These are phyloP conservation scores for Carlito syrichta DNA, from an alignment of 2,113 vertebrate genomes.

Conservation along the genomic window DNA sequence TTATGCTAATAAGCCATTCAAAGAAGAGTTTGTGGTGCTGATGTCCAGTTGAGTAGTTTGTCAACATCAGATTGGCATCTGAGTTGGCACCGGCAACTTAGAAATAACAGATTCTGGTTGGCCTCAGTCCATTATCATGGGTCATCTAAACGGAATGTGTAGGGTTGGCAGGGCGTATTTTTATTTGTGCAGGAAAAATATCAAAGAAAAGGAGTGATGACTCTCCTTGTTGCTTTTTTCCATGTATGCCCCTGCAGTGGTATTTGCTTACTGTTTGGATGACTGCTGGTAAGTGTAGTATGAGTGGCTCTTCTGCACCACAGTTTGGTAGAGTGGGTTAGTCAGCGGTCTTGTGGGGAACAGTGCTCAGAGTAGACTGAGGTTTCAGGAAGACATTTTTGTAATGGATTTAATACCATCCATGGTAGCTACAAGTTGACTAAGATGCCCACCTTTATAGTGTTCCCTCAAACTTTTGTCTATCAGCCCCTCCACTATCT, in stretches of 20 bases:
- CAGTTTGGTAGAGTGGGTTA: too few species aligned
- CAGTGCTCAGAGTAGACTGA: background rate
- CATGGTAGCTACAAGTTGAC: background rate
- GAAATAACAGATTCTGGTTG: background rate
- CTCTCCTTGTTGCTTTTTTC: background rate
- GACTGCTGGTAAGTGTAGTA: too few species aligned
- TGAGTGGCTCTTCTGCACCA: background rate
- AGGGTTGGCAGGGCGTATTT: background rate
- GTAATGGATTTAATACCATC: background rate
- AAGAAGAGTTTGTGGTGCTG: background rate
- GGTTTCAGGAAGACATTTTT: background rate
- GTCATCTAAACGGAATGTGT: background rate
- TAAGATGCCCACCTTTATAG: background rate
- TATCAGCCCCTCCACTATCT: background rate
- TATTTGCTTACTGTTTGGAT: background rate
- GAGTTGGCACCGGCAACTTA: background rate
- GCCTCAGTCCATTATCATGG: background rate
- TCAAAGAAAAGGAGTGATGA: background rate
- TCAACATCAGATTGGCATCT: background rate
- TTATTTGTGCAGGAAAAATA: background rate
- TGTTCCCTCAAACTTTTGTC: background rate
- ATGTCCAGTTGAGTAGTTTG: background rate
- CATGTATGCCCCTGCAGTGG: background rate
- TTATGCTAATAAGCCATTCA: background rate
- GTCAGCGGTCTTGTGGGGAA: background rate